Evolutionary conservation across 2,888 invertebrate genomes (phyloP), one percentile per base, ranked within the genome.

Genomic region (Brachyptera putata): DNA sequence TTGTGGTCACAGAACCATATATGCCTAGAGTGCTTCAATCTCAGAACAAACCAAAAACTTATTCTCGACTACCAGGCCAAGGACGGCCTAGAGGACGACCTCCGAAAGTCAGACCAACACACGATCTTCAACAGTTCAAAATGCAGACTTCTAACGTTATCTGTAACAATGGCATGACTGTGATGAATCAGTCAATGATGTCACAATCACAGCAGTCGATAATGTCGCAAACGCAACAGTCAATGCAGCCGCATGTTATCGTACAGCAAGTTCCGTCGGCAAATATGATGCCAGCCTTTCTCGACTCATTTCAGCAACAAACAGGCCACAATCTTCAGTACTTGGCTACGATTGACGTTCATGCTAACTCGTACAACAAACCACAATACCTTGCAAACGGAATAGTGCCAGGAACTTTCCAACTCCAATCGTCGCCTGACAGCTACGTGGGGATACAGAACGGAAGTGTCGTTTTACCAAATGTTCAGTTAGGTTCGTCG

Each of bases 261-360:
- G 79, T 88, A 1, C 87, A 87, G 70, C 86, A 86, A 68, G 77
- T 84, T 9, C 74, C 83, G 1, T 73, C 75, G 4, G 80, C 82
- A 59, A 81, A 80, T 58, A 77, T 83, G 37, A 79, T 84, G 77
- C 83, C 85, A 1, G 70, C 75, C 1, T 86, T 85, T 72, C 83
- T 87, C 1, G 86, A 87, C 69, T 80, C 85, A 0, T 77, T 85
- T 66, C 85, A 86, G 55, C 86, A 86, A 68, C 84, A 84, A 66
- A 81, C 84, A 59, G 83, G 83, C 61, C 85, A 85, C 71, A 86
- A 85, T 70, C 78, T 89, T 73, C 90, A 90, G 69, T 90, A 89
- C 68, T 84, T 90, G 48, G 83, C 89, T 9, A 83, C 88, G 0
- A 81, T 86, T 62, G 80, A 83, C 0, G 83, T 84, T 4, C 84